Conservation (phyloP, 2,113 vertebrate species). For the Sprattus sprattus region DNA sequence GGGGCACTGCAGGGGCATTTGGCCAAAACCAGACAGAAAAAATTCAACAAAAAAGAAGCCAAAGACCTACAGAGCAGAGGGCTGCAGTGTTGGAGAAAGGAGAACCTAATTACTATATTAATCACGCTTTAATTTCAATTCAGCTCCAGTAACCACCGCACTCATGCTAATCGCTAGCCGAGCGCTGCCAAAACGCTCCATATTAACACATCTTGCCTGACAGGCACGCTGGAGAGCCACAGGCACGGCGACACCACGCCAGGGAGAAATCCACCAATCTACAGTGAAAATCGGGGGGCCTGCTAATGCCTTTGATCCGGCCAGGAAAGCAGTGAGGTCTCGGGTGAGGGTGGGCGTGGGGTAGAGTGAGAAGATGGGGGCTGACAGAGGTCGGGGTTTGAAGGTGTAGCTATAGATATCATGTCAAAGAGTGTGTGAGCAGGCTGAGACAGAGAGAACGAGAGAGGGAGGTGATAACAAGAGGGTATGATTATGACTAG, state of each 20-base stretch:
- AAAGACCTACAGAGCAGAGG: slow-evolving; percentile 26
- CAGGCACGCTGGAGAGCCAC: slow-evolving; percentile 39
- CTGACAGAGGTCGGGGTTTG: too few species aligned
- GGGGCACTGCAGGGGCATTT: slow-evolving; percentile 28
- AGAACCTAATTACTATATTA: slow-evolving; percentile 66
- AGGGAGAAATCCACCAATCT: slow-evolving; percentile 48
- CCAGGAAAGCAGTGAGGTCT: slow-evolving; percentile 36
- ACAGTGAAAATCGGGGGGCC: slow-evolving; percentile 49
- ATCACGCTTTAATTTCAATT: slow-evolving; percentile 68
- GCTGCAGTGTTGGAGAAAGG: slow-evolving; percentile 50
- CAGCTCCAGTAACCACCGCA: slow-evolving; percentile 58
- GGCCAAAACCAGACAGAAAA: slow-evolving; percentile 58
- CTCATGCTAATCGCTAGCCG: slow-evolving; percentile 62
- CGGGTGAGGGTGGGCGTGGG: background rate
- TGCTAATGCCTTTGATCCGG: slow-evolving; percentile 49
- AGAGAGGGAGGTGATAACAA: background rate
- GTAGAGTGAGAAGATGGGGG: background rate
- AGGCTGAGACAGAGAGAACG: slow-evolving; percentile 12
- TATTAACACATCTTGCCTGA: slow-evolving; percentile 67
- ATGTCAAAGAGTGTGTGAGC: too few species aligned
- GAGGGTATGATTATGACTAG: background rate
- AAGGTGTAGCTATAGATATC: background rate
- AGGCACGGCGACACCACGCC: background rate
- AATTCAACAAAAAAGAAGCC: slow-evolving; percentile 21
- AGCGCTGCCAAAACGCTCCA: slow-evolving; percentile 60